Evolutionary conservation across 2,113 vertebrate genomes (phyloP).

Genomic region (Bambusicola thoracicus): DNA sequence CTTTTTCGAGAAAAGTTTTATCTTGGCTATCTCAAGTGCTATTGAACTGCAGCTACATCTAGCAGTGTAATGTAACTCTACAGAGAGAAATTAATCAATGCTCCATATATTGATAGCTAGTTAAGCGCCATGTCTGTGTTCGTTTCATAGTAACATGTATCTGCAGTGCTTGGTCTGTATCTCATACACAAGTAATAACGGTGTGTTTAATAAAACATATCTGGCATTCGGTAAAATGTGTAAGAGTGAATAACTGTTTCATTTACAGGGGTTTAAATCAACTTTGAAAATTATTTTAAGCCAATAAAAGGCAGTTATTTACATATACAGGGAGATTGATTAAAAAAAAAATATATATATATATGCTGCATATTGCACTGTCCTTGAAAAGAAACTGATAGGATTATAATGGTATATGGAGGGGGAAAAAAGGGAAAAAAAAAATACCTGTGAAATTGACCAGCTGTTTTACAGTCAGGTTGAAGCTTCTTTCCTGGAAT

Average conservation of each 20-base stretch:
- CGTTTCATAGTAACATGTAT: not conserved
- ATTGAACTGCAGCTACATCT: not conserved
- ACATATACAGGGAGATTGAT: not conserved
- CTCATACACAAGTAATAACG: not conserved
- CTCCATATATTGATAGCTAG: not conserved
- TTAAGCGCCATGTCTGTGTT: not conserved
- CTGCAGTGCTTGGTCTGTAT: not conserved
- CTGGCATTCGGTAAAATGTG: not conserved
- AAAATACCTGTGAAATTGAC: not conserved
- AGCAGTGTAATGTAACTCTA: not conserved
- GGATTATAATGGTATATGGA: not conserved
- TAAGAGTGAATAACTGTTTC: not conserved
- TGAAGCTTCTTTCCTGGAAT: not conserved
- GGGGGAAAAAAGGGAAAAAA: fast-evolving
- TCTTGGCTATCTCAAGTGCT: fast-evolving
- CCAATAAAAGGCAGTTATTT: not conserved
- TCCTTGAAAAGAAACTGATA: not conserved
- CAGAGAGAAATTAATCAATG: not conserved
- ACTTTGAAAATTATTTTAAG: not conserved
- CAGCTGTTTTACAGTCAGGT: not conserved
- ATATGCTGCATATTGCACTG: not conserved
- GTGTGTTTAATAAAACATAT: not conserved
- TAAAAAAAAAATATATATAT: no score
- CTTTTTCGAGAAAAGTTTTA: not conserved
- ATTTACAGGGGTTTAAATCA: not conserved